These are phyloP conservation scores for Hippocampus barbouri DNA, from an alignment of 2,113 vertebrate genomes.

Conservation along the genomic window DNA sequence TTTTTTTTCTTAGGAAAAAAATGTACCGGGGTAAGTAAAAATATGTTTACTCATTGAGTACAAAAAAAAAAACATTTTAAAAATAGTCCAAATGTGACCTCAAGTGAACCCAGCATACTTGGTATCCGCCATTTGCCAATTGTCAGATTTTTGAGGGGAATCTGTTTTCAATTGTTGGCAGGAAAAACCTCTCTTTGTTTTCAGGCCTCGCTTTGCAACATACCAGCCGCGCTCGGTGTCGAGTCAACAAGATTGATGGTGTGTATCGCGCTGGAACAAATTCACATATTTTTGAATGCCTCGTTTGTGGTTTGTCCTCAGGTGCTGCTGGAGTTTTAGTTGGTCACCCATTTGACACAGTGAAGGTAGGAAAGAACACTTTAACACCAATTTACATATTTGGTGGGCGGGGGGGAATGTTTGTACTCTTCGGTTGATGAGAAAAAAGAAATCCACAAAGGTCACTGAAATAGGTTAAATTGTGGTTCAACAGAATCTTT, in stretches of 20 bases:
- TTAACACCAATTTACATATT: not conserved
- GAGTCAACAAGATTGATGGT: not conserved
- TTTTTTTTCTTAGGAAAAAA: too few relatives aligned
- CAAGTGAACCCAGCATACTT: too few relatives aligned
- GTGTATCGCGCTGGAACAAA: not conserved
- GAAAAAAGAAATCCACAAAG: not conserved
- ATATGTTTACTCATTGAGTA: too few relatives aligned
- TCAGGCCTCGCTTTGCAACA: not conserved
- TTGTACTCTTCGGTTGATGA: not conserved
- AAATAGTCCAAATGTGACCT: too few relatives aligned
- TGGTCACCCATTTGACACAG: conserved; percentile 96
- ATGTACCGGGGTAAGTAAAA: too few relatives aligned
- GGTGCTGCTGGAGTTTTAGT: conserved; percentile 95
- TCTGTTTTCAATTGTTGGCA: too few relatives aligned
- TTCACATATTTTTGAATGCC: not conserved
- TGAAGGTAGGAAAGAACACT: conserved; percentile 81
- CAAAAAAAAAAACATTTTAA: too few relatives aligned
- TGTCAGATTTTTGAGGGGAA: too few relatives aligned
- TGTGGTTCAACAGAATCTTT: too few relatives aligned
- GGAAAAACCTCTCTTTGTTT: not conserved
- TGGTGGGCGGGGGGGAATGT: not conserved
- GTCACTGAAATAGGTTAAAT: not conserved
- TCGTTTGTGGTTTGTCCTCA: conserved; percentile 48
- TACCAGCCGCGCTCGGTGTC: not conserved
- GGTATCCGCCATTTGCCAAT: too few relatives aligned